These are phyloP conservation scores for Penaeus chinensis DNA, from an alignment of 1,140 invertebrate species.

Conservation along the genomic window DNA sequence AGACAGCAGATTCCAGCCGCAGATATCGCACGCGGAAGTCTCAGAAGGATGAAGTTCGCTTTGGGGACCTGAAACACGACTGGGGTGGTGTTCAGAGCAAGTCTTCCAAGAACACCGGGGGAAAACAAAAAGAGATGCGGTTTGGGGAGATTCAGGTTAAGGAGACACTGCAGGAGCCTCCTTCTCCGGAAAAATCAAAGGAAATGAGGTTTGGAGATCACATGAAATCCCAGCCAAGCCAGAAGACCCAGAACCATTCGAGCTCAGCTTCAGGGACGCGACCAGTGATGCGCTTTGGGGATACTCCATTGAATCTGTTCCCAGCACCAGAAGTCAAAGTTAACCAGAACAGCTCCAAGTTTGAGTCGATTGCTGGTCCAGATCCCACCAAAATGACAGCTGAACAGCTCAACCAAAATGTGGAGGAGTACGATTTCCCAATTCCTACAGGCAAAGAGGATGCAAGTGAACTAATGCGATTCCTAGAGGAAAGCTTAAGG, in stretches of 20 bases:
- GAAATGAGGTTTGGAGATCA: constrained; percentile 38
- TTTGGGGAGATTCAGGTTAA: constrained; percentile 59
- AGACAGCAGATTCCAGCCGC: constrained; percentile 24
- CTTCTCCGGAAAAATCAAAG: not conserved
- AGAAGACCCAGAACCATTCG: constrained; percentile 13
- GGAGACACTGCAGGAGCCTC: constrained; percentile 29
- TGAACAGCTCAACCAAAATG: constrained; percentile 63
- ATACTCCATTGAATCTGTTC: constrained; percentile 60
- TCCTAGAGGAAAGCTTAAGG: constrained; percentile 60
- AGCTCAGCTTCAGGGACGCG: constrained; percentile 7
- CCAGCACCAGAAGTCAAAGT: constrained; percentile 16
- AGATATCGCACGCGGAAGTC: constrained; percentile 30
- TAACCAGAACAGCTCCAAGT: constrained; percentile 57
- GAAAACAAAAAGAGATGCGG: constrained; percentile 58
- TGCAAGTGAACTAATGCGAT: constrained; percentile 57
- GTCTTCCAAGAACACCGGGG: constrained; percentile 36
- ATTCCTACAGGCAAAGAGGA: constrained; percentile 62
- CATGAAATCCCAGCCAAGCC: not conserved
- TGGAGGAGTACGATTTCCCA: constrained; percentile 63
- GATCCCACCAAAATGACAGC: constrained; percentile 63
- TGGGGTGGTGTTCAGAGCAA: constrained; percentile 61
- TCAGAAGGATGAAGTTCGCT: constrained; percentile 61
- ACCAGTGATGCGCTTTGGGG: constrained; percentile 60
- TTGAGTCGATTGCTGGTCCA: constrained; percentile 61
- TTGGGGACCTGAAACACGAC: constrained; percentile 63